Evolutionary conservation across 2,888 invertebrate genomes (phyloP), one percentile per base, ranked within the genome.

Genomic region (Microctonus aethiopoides): DNA sequence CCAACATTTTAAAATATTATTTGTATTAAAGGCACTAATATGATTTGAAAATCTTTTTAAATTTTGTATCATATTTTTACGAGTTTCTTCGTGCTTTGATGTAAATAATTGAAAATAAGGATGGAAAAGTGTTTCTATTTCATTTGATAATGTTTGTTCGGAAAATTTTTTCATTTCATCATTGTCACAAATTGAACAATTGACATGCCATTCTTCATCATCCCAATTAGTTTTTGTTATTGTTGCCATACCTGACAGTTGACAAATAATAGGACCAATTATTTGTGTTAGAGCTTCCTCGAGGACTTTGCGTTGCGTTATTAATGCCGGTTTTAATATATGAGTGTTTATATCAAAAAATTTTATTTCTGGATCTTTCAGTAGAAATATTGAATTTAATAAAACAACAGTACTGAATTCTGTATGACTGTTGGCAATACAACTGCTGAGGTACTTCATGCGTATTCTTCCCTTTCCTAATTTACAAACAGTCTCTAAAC

Each of bases 21-120:
- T 81, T 9, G 81, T 82, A 74, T 87, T 85, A 73, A 89, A 89
- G 34, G 79, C 79, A 22, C 78, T 65, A 0, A 87, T 73, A 78
- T 89, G 89, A 76, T 86, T 88, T 2, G 88, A 86, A 60, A 89
- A 81, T 59, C 78, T 76, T n/a, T 85, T 84, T 52, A 89, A 78
- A 65, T 84, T 81, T 68, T 83, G 75, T 1, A 89, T 82, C 63
- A 87, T 80, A 16, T 78, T 69, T 13, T 82, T 75, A 69, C 87
- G 87, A 34, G 87, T 79, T 29, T 78, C 75, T 20, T 65, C 20
- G 34, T 79, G 79, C n/a, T 77, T 71, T 6, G 81, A 82, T 54
- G 78, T 72, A 11, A 86, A 72, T 56, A 83, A 72, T 51, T 75
- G 73, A 13, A 84, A 77, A 51, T 85, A 80, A 6, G 80, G 76